phyloP scores from a whole-genome alignment of 2,113 vertebrate species.

The Alligator mississippiensis region DNA sequence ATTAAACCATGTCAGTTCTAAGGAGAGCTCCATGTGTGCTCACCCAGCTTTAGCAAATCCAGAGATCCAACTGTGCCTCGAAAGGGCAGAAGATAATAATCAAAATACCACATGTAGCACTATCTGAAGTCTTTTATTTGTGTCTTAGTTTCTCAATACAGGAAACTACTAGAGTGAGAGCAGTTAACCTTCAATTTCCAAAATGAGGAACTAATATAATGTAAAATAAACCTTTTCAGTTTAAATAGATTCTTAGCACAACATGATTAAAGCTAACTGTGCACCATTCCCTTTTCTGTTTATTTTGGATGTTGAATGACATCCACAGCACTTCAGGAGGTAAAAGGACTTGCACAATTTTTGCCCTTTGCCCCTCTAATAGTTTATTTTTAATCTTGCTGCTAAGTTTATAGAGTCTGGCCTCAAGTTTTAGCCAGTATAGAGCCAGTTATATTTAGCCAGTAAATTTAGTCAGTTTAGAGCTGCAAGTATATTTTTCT shows the following conservation, averaged over 20 bases:
- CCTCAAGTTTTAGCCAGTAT: background rate
- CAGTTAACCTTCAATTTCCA: slow-evolving; percentile 2
- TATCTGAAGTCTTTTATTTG: background rate
- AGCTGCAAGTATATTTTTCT: too few species aligned
- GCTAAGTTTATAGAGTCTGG: background rate
- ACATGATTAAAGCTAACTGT: background rate
- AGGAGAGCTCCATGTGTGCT: slow-evolving; percentile 22
- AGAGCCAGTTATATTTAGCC: background rate
- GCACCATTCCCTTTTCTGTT: background rate
- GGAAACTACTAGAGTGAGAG: slow-evolving; percentile 3
- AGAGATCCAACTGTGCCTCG: slow-evolving; percentile 23
- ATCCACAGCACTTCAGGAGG: background rate
- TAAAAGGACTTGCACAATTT: background rate
- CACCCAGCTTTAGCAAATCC: slow-evolving; percentile 30
- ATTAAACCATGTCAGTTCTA: slow-evolving; percentile 35
- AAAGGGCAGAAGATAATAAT: slow-evolving; percentile 56
- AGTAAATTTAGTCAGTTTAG: too few species aligned
- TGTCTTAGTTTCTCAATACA: background rate
- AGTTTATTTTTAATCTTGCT: background rate
- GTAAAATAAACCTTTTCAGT: background rate
- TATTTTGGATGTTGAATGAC: background rate
- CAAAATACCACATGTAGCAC: slow-evolving; percentile 10
- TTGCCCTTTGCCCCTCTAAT: background rate
- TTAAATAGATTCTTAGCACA: background rate
- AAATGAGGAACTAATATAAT: background rate